phyloP scores from a whole-genome alignment of 2,113 vertebrate species.

The Caloenas nicobarica region DNA sequence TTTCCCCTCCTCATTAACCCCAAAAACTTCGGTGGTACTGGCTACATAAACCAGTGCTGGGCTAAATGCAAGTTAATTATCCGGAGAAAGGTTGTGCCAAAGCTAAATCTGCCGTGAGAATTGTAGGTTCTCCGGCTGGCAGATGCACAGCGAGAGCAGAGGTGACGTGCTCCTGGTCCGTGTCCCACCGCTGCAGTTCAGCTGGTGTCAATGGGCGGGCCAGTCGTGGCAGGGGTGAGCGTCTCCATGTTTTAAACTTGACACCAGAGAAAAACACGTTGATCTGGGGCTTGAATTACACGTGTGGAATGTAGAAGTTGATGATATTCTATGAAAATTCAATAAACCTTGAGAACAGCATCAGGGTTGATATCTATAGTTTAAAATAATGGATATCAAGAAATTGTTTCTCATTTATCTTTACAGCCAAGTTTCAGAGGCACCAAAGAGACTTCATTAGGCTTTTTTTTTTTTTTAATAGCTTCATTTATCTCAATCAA shows the following conservation, averaged over 20 bases:
- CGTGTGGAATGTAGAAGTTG: conserved; percentile 5
- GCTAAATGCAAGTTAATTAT: background rate
- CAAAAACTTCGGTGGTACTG: background rate
- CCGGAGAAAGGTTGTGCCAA: background rate
- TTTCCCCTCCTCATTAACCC: background rate
- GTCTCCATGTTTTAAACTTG: background rate
- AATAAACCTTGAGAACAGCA: conserved; percentile 77
- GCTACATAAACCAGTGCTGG: background rate
- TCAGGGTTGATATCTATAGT: conserved; percentile 81
- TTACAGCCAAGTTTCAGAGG: conserved; percentile 79
- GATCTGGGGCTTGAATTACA: conserved; percentile 32
- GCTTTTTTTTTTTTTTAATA: conserved; percentile 62
- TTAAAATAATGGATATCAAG: conserved; percentile 84
- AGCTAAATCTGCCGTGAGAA: background rate
- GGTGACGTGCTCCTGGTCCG: background rate
- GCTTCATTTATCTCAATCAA: conserved; percentile 85
- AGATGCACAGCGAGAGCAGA: background rate
- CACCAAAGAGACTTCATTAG: conserved; percentile 83
- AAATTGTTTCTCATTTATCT: conserved; percentile 87
- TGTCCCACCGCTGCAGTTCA: fast-evolving
- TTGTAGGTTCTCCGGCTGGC: background rate
- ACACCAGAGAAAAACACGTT: background rate
- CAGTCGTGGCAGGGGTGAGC: background rate
- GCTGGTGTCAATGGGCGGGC: fast-evolving
- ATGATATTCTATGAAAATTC: conserved; percentile 74